phyloP scores from a whole-genome alignment of 1,140 invertebrate genomes.

The Micrasema longulum region DNA sequence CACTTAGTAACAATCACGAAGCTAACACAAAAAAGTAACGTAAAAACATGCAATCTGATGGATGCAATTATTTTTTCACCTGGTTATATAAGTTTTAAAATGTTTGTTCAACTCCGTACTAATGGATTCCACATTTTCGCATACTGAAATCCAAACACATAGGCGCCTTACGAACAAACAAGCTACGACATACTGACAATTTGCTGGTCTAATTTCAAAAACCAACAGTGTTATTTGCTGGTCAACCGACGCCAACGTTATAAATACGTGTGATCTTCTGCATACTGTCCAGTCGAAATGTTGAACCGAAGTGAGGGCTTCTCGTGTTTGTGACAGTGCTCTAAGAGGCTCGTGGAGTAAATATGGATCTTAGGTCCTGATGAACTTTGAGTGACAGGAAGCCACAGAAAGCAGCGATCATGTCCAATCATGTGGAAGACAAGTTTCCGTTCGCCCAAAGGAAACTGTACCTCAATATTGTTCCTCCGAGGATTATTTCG shows the following conservation, averaged over 20 bases:
- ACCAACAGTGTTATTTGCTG: conserved; percentile 19
- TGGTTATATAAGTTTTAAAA: too few species aligned
- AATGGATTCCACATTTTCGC: conserved; percentile 14
- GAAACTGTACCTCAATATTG: conserved; percentile 24
- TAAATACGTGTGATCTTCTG: not conserved
- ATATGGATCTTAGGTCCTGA: not conserved
- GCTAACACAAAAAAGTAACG: too few species aligned
- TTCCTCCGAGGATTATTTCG: conserved; percentile 1
- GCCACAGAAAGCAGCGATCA: not conserved
- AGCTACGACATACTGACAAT: not conserved
- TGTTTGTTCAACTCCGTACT: not conserved
- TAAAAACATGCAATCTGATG: too few species aligned
- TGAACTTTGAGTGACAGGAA: not conserved
- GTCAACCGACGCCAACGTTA: conserved; percentile 13
- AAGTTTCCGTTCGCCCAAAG: not conserved
- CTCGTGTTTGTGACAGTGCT: not conserved
- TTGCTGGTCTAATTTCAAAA: not conserved
- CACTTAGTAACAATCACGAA: too few species aligned
- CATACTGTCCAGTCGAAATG: conserved; percentile 4
- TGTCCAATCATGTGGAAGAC: conserved; percentile 8
- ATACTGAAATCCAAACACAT: not conserved
- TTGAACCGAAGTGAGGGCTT: not conserved
- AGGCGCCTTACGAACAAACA: not conserved
- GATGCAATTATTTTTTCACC: too few species aligned
- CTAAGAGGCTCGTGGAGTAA: not conserved